Base-by-base conservation (phyloP, 2,797 vertebrate species). In the Helarctos malayanus region DNA sequence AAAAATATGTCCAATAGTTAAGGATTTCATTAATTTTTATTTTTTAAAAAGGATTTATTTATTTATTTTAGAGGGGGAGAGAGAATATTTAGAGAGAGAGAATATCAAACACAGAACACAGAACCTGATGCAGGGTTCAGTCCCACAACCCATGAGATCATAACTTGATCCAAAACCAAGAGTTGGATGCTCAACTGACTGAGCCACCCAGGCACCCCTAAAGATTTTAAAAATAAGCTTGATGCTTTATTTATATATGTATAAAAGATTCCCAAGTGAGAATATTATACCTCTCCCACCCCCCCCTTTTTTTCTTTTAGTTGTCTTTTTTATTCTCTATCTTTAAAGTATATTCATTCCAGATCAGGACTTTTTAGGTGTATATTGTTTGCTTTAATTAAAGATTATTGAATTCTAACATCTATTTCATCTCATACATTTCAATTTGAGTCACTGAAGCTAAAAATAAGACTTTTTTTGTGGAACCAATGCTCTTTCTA, bases 1-100 rank as follows among this genome's bases (percentile, higher is more conserved):
- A 54, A 97, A 97, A 93, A 52, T 52, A 57, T 63, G 32, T n/a
- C 68, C 3, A 91, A 21, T 47, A 71, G 35, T 76, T 93, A 63
- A 5, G n/a, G 68, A 27, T 59, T 18, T 1, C 73, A 71, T 35
- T 21, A 35, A 19, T 68, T 68, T 35, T 68, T 65, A 9, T 65
- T 61, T 49, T 49, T 49, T 15, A 7, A n/a, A 65, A 68, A 68
- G n/a, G 3, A 35, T 68, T 68, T 68, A 35, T 68, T 68, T 68
- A 68, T 68, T 68, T 68, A 35, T 68, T 68, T 35, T 35, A 68
- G 63, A 68, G 8, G 63, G 8, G 19, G 16, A 68, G 8, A 4
- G 15, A 65, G 63, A n/a, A 32, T 41, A 41, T 41, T 41, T 41
- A 41, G 41, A 63, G 29, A 63, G 61, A 14, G 63, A 35, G 32